A percentile compares a stretch with the other conserved stretches of the same genome.
phyloP scores from a whole-genome alignment of 2,113 vertebrate genomes.

The Dicentrarchus labrax region DNA sequence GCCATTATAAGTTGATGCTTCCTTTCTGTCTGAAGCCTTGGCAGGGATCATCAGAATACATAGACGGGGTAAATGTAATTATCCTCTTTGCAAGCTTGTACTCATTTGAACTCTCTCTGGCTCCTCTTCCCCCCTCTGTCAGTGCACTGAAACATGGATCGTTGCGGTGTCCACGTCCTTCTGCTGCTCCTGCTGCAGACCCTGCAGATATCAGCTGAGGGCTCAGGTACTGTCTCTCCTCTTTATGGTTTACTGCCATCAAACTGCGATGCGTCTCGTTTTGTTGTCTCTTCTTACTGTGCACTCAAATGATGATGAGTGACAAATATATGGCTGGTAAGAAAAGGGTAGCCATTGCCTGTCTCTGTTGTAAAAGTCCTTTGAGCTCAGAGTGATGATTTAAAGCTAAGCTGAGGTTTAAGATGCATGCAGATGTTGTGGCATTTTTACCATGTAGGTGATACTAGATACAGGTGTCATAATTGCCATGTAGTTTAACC shows the following conservation, averaged over 20 bases:
- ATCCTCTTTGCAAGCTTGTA: slow-evolving; percentile 39
- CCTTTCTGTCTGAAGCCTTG: slow-evolving; percentile 15
- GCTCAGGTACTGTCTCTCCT: slow-evolving; percentile 62
- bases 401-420: not conserved
- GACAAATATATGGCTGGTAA: not conserved
- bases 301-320: not conserved
- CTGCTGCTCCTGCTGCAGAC: slow-evolving; percentile 80
- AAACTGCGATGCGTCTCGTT: not conserved
- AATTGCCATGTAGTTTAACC: not conserved
- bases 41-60: slow-evolving; percentile 25
- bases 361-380: not conserved
- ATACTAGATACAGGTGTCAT: not conserved
- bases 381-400: not conserved
- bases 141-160: slow-evolving; percentile 85
- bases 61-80: slow-evolving; percentile 53
- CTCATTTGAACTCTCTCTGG: slow-evolving; percentile 49
- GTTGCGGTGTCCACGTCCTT: slow-evolving; percentile 75
- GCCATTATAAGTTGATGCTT: slow-evolving; percentile 1
- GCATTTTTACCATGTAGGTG: not conserved
- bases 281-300: not conserved
- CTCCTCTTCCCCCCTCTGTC: slow-evolving; percentile 29
- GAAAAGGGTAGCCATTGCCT: not conserved
- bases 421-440: not conserved
- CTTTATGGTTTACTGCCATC: not conserved
- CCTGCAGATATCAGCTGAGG: slow-evolving; percentile 78